Conservation (phyloP, 2,888 invertebrate species). For the Poecilobothrus nobilitatus region DNA sequence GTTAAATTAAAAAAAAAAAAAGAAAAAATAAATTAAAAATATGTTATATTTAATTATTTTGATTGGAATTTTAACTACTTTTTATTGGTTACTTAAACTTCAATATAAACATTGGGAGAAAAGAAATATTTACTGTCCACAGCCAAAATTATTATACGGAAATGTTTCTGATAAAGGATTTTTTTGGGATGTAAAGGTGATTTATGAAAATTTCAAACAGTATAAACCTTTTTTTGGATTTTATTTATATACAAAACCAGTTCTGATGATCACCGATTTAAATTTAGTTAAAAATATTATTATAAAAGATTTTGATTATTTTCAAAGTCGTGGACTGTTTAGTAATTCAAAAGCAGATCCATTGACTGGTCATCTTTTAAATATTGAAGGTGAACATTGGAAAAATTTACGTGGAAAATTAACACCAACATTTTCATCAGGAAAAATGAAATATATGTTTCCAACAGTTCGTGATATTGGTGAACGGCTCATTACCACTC, state of each 20-base stretch:
- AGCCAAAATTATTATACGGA: slow-evolving; percentile 25
- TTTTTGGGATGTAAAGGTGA: slow-evolving; percentile 29
- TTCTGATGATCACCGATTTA: slow-evolving; percentile 29
- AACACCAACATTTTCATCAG: slow-evolving; percentile 46
- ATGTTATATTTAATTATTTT: slow-evolving; percentile 2
- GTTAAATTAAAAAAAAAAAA: no score
- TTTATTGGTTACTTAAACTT: neutral
- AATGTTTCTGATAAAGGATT: slow-evolving; percentile 29
- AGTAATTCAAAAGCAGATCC: slow-evolving; percentile 37
- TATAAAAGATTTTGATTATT: slow-evolving; percentile 38
- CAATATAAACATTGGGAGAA: slow-evolving; percentile 25
- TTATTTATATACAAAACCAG: slow-evolving; percentile 29
- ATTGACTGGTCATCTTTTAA: slow-evolving; percentile 34
- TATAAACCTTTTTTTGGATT: slow-evolving; percentile 29
- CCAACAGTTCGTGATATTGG: slow-evolving; percentile 29
- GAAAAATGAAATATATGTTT: slow-evolving; percentile 47
- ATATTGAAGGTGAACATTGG: slow-evolving; percentile 44
- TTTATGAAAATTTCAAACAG: slow-evolving; percentile 26
- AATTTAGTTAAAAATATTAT: slow-evolving; percentile 35
- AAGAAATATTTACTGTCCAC: slow-evolving; percentile 27
- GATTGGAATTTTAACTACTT: neutral
- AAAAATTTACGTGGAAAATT: slow-evolving; percentile 42
- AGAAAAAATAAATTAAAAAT: neutral
- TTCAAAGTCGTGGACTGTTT: slow-evolving; percentile 35
- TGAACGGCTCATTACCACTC: slow-evolving; percentile 23